Evolutionary conservation across 2,797 vertebrate species (phyloP).

Genomic region (Meriones psammophilus): DNA sequence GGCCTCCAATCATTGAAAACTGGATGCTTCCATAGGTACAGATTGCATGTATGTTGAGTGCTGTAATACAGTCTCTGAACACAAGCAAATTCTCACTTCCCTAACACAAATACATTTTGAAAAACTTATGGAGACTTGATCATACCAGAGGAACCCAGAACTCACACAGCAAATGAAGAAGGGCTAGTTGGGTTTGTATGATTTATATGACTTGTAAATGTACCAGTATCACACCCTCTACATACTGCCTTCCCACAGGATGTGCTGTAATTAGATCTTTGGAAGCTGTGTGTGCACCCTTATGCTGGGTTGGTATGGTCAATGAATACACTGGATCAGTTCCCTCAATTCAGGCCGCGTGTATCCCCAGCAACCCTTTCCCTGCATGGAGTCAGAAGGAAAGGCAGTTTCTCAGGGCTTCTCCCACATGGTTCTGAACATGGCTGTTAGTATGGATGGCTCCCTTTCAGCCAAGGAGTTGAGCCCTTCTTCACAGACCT

Average conservation of each 20-base stretch:
- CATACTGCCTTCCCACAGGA: neutral
- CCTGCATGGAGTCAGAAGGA: neutral
- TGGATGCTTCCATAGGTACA: neutral
- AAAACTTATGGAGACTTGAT: neutral
- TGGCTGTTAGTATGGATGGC: too few species aligned
- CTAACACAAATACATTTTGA: neutral
- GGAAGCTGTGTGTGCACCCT: neutral
- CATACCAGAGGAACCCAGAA: neutral
- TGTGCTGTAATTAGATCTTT: neutral
- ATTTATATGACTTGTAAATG: neutral
- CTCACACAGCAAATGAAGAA: neutral
- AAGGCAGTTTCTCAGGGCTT: neutral
- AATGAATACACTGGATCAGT: neutral
- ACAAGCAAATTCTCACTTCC: neutral
- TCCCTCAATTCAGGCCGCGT: neutral
- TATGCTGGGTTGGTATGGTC: neutral
- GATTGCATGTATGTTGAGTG: neutral
- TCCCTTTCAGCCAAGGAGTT: neutral
- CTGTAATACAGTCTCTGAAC: neutral
- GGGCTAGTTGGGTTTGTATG: neutral
- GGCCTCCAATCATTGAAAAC: neutral
- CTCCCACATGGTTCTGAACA: neutral
- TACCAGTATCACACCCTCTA: neutral
- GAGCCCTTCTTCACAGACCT: neutral
- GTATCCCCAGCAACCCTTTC: neutral